These are phyloP conservation scores for Gonatopus flavifemur DNA, from an alignment of 1,140 invertebrate genomes.

Conservation along the genomic window DNA sequence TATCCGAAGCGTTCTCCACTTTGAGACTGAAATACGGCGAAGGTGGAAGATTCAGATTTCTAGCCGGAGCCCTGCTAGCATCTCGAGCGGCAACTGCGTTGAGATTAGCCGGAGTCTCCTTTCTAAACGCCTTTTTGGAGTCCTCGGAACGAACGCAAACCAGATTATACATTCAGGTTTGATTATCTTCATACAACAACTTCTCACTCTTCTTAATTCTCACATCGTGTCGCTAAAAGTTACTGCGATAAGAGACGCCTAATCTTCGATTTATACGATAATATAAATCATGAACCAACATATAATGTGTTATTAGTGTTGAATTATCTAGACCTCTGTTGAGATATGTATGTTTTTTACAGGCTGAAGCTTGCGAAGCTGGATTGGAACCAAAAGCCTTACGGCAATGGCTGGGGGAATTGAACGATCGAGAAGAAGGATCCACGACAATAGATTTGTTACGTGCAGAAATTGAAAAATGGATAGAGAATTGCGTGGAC, in stretches of 20 bases:
- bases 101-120: constrained; percentile 79
- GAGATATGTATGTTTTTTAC: background rate
- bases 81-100: constrained; percentile 71
- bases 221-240: too few relatives aligned
- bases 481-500: constrained; percentile 51
- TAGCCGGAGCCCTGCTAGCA: constrained; percentile 81
- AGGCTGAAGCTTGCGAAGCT: constrained; percentile 56
- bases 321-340: too few relatives aligned
- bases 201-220: background rate
- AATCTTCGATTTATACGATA: too few relatives aligned
- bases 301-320: too few relatives aligned
- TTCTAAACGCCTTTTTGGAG: constrained; percentile 80
- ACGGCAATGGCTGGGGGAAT: constrained; percentile 73
- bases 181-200: background rate
- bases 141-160: constrained; percentile 74
- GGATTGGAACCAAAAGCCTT: constrained; percentile 57
- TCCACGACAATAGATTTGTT: constrained; percentile 35
- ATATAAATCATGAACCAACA: too few relatives aligned
- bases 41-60: constrained; percentile 85
- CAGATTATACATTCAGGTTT: constrained; percentile 84
- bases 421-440: constrained; percentile 45
- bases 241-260: too few relatives aligned
- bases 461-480: constrained; percentile 49
- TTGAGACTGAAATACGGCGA: constrained; percentile 86
- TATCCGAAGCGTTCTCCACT: constrained; percentile 88